Base-by-base conservation (phyloP, 2,113 vertebrate species). In the Alosa alosa region DNA sequence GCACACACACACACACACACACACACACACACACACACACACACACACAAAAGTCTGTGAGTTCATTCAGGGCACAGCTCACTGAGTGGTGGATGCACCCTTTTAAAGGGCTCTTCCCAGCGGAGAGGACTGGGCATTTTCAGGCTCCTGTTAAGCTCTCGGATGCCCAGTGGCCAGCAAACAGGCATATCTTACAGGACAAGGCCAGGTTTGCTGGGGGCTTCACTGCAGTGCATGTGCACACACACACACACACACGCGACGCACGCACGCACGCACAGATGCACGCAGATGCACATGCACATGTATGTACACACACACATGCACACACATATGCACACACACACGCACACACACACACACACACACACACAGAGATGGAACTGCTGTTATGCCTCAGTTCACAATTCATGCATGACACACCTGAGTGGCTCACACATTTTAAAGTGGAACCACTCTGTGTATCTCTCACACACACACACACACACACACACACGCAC, bases 281-380 rank as follows among this genome's bases (percentile, higher is more conserved):
- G 25, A 72, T 25, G 31, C 64, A 72, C 25, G 55, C 52, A 86
- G 83, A 44, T 22, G n/a, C 81, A 84, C 81, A 85, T 31, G 39
- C 68, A 75, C 44, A 82, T 25, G 7, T 2, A 68, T 8, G 7
- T 22, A 68, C 60, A 68, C 60, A 68, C 60, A 25, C 60, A 68
- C 60, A 25, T 22, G 20, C 60, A 68, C 60, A 68, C 60, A 68
- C 60, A 68, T n/a, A 68, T 22, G 31, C 68, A 75, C 68, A 75
- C 31, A 75, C 68, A 75, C 68, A 75, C 68, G 39, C 31, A 75
- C 31, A 75, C 25, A 75, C 31, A 75, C 50, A 86, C 68, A 86
- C 87, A 44, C 20, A 39, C 68, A 84, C 81, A 85, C 47, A 50
- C 85, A 86, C 39, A 78, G 46, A 85, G 50, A 83, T 81, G 85